Base-by-base conservation (phyloP, 2,888 invertebrate genomes). In the Mylabris sibirica region DNA sequence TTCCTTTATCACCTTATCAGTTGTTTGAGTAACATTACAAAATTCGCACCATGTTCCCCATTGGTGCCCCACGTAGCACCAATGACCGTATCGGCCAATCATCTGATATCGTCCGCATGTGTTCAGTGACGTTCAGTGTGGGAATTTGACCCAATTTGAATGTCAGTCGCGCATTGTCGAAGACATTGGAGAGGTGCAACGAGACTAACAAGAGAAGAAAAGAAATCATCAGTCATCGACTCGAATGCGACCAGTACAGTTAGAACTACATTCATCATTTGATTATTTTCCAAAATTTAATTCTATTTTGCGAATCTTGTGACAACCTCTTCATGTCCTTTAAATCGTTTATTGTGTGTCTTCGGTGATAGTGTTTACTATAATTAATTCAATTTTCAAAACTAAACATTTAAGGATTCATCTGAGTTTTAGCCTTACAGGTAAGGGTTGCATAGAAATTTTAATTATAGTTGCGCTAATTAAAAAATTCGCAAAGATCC, bases 131-230 rank as follows among this genome's bases (percentile, higher is more conserved):
- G 59, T 66, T 59, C 17, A 17, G 17, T 68, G 71, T 71, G 72
- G 69, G 67, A 72, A 69, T 72, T 63, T 78, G 78, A 78, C 77
- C 77, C 72, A 75, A 77, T 76, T 78, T 67, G 74, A 77, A 76
- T 74, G 76, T 49, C 20, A 76, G 77, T 76, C 76, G 75, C 74
- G 61, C 63, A 53, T 24, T 9, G 49, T 11, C 49, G 20, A 20
- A 44, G 17, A n/a, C n/a, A n/a, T n/a, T 17, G 2, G 44, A 17
- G 44, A 5, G 44, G n/a, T 3, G 49, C 2, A 9, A 2, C 49
- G 5, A n/a, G n/a, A n/a, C n/a, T 41, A 20, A 20, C 9, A 9
- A 2, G 49, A 9, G 20, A 3, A 49, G 4, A 49, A 2, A 49
- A 61, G 41, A 4, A 61, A 30, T 67, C n/a, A n/a, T 69, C 72